Percentiles rank a stretch among this genome's conserved stretches.
Conservation (phyloP, 2,797 vertebrate genomes). For the Octomys mimax region DNA sequence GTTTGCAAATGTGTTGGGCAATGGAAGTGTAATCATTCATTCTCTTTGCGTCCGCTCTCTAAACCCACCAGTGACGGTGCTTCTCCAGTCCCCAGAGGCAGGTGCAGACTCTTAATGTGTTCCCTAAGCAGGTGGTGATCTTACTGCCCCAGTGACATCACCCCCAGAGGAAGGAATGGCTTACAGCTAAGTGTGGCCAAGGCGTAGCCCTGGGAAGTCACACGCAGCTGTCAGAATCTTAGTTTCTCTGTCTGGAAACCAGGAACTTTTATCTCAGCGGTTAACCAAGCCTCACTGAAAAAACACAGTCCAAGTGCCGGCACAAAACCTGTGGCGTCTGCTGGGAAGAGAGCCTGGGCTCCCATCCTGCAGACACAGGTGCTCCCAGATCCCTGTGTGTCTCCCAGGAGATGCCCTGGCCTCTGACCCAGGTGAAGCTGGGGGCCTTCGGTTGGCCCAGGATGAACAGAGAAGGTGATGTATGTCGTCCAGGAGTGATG, state of each 20-base stretch:
- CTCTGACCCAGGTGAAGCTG: fast-evolving
- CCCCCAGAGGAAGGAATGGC: neutral
- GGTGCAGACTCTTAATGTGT: neutral
- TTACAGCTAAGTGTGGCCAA: neutral
- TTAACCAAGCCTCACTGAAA: neutral
- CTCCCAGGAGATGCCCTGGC: neutral
- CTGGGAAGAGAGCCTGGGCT: neutral
- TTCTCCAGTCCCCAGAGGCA: neutral
- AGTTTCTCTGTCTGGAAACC: neutral
- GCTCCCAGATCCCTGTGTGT: fast-evolving
- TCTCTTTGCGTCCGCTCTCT: neutral
- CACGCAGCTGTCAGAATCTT: neutral
- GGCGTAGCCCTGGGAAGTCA: no score
- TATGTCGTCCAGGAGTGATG: fast-evolving
- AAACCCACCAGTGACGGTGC: neutral
- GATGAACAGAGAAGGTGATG: no score
- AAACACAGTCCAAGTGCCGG: neutral
- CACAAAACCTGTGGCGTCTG: fast-evolving
- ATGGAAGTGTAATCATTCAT: slow-evolving; percentile 6
- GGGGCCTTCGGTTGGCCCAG: fast-evolving
- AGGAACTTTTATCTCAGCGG: neutral
- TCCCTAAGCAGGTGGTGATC: neutral
- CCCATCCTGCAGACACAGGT: fast-evolving
- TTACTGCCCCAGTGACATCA: neutral
- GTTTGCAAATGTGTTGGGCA: neutral